phyloP scores from a whole-genome alignment of 2,797 vertebrate genomes.

The Pipistrellus kuhlii region DNA sequence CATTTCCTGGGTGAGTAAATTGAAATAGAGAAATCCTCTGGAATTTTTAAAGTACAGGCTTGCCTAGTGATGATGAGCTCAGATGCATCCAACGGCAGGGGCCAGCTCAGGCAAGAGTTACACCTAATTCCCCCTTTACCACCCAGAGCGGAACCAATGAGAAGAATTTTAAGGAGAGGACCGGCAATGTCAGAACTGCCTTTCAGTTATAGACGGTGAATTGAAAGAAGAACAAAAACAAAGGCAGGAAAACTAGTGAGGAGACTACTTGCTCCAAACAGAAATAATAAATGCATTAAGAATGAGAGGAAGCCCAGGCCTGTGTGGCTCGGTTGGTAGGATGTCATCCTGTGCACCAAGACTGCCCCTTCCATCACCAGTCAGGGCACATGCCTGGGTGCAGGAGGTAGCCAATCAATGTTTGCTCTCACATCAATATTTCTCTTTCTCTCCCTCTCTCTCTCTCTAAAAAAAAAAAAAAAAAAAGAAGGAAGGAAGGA shows the following conservation, averaged over 20 bases:
- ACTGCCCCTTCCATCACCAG: neutral
- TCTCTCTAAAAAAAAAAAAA: no score
- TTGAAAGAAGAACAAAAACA: neutral
- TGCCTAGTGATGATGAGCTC: neutral
- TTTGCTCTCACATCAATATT: neutral
- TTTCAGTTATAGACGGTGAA: constrained; percentile 4
- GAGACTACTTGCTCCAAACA: neutral
- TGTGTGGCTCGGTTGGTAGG: neutral
- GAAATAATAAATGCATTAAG: neutral
- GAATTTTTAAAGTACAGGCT: neutral
- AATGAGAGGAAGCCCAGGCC: neutral
- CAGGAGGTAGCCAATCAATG: neutral
- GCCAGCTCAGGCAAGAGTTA: neutral
- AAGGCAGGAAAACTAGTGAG: neutral
- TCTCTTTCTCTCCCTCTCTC: neutral
- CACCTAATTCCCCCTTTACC: neutral
- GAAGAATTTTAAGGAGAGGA: neutral
- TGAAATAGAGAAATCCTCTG: constrained; percentile 46
- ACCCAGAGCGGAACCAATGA: neutral
- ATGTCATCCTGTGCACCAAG: neutral
- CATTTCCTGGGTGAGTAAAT: neutral
- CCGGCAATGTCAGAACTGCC: neutral
- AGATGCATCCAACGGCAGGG: neutral
- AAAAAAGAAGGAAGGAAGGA: no score
- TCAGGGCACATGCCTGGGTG: neutral